phyloP scores from a whole-genome alignment of 2,888 invertebrate species.

The Scaptomyza reducta region DNA sequence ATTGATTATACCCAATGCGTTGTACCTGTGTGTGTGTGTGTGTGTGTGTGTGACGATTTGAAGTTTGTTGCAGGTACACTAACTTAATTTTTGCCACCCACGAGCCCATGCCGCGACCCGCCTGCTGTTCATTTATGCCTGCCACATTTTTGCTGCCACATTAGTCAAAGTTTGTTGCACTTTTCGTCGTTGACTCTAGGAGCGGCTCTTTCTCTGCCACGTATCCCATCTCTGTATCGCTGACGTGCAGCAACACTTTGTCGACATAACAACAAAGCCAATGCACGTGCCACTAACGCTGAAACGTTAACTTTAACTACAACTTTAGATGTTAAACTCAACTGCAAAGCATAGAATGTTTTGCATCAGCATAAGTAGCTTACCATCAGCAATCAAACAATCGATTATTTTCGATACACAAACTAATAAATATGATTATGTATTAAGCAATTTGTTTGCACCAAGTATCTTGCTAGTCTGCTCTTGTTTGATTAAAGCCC shows the following conservation, averaged over 20 bases:
- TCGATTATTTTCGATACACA: background rate
- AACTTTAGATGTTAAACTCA: too few relatives aligned
- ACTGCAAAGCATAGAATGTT: too few relatives aligned
- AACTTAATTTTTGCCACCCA: constrained; percentile 39
- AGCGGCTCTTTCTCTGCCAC: constrained; percentile 28
- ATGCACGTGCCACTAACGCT: background rate
- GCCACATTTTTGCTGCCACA: constrained; percentile 54
- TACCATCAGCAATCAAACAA: background rate
- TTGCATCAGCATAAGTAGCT: too few relatives aligned
- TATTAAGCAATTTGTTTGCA: too few relatives aligned
- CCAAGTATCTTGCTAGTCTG: background rate
- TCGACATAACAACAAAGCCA: constrained; percentile 13
- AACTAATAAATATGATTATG: too few relatives aligned
- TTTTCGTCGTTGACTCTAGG: constrained; percentile 53
- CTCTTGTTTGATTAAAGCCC: background rate
- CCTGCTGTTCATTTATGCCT: constrained; percentile 30
- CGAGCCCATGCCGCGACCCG: background rate
- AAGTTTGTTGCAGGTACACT: constrained; percentile 36
- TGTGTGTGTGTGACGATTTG: constrained; percentile 40
- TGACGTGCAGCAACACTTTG: constrained; percentile 64
- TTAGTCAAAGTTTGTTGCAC: constrained; percentile 77
- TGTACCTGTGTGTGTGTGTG: constrained; percentile 9
- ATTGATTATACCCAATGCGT: constrained; percentile 15
- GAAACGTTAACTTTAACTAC: background rate
- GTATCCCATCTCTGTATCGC: constrained; percentile 15